Percentiles rank a stretch among this genome's conserved stretches.
phyloP scores from a whole-genome alignment of 1,140 invertebrate species.

The Oedothorax gibbosus region DNA sequence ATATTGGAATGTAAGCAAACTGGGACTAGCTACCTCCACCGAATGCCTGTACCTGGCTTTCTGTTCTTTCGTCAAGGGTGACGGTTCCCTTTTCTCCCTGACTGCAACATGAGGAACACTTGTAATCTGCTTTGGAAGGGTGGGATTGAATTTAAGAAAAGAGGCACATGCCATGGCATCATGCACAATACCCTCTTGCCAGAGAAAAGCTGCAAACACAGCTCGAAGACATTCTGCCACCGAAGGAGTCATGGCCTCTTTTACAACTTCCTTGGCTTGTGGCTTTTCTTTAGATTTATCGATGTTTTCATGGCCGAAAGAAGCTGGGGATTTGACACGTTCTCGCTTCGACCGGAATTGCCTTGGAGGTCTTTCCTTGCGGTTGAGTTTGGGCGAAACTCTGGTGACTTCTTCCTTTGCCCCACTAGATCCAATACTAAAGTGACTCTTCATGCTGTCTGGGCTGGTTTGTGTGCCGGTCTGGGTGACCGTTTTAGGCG shows the following conservation, averaged over 20 bases:
- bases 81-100: conserved; percentile 43
- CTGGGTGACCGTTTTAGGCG: conserved; percentile 72
- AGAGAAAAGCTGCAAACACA: conserved; percentile 94
- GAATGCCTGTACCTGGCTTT: conserved; percentile 81
- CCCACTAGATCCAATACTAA: conserved; percentile 73
- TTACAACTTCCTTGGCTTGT: conserved; percentile 70
- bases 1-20: conserved; percentile 79
- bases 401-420: conserved; percentile 72
- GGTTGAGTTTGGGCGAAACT: conserved; percentile 75
- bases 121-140: conserved; percentile 63
- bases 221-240: conserved; percentile 92
- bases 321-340: conserved; percentile 75
- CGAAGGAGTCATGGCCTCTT: conserved; percentile 89
- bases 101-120: conserved; percentile 50
- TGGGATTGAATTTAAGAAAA: conserved; percentile 86
- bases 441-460: conserved; percentile 73
- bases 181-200: conserved; percentile 97
- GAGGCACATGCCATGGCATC: conserved; percentile 98
- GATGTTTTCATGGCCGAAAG: conserved; percentile 45
- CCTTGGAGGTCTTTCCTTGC: conserved; percentile 73
- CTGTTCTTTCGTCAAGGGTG: conserved; percentile 64
- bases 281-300: conserved; percentile 60
- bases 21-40: conserved; percentile 83
- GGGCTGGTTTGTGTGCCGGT: conserved; percentile 83
- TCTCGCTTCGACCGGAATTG: conserved; percentile 72